Conservation (phyloP, 2,888 invertebrate genomes). For the Campopleginae sp. region DNA sequence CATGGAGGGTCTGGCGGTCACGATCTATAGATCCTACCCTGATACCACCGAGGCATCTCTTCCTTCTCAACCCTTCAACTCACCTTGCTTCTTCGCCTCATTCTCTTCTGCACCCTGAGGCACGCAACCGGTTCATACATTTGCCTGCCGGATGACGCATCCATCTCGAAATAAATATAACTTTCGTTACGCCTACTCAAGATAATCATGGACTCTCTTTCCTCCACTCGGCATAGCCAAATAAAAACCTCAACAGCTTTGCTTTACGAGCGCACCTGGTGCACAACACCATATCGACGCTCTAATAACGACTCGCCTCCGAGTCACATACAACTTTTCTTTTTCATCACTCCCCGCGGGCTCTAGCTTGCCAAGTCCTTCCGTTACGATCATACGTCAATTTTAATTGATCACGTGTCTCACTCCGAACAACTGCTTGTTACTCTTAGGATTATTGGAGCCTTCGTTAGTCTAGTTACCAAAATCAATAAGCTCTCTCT, state of each 20-base stretch:
- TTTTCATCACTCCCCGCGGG: background rate
- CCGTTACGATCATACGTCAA: background rate
- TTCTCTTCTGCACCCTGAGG: slow-evolving; percentile 73
- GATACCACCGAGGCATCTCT: slow-evolving; percentile 79
- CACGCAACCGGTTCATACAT: slow-evolving; percentile 53
- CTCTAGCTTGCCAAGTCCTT: background rate
- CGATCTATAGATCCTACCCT: slow-evolving; percentile 80
- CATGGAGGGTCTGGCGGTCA: slow-evolving; percentile 79
- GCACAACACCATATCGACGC: background rate
- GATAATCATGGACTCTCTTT: slow-evolving; percentile 17
- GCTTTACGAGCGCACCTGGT: slow-evolving; percentile 1
- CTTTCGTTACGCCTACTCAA: slow-evolving; percentile 19
- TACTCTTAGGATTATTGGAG: background rate
- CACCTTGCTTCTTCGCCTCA: slow-evolving; percentile 68
- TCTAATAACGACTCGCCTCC: background rate
- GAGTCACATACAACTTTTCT: background rate
- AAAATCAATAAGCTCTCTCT: background rate
- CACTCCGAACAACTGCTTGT: slow-evolving; percentile 9
- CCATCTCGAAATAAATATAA: slow-evolving; percentile 36
- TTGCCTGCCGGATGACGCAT: slow-evolving; percentile 63
- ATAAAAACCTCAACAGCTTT: background rate
- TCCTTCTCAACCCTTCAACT: slow-evolving; percentile 52
- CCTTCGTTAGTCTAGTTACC: background rate
- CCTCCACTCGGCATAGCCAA: background rate
- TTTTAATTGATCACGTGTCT: slow-evolving; percentile 19